phyloP scores from a whole-genome alignment of 30 jellyfish, hydroid and myxozoan species.

The Aurelia aurita region DNA sequence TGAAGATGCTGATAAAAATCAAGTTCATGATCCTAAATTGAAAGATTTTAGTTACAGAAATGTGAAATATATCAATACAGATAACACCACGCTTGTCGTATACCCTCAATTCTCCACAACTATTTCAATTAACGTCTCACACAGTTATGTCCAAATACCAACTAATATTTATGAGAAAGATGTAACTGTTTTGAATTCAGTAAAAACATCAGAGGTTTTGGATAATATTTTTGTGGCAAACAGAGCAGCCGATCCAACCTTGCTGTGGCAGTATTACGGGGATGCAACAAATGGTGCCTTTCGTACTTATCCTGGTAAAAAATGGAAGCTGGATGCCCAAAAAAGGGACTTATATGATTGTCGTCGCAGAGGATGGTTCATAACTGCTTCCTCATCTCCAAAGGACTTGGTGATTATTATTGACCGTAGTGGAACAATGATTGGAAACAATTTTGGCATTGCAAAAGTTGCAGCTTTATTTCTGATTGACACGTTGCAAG shows the following conservation, averaged over 20 bases:
- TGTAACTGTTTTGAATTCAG: conserved; percentile 65
- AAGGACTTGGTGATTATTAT: conserved; percentile 84
- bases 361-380: conserved; percentile 83
- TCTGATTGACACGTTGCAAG: conserved; percentile 88
- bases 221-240: conserved; percentile 70
- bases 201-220: conserved; percentile 65
- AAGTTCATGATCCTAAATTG: neutral
- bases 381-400: conserved; percentile 84
- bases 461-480: conserved; percentile 88
- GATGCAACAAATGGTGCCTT: conserved; percentile 81
- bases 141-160: conserved; percentile 92
- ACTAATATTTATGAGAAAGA: conserved; percentile 77
- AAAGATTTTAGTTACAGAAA: conserved; percentile 26
- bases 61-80: conserved; percentile 42
- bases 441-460: conserved; percentile 91
- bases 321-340: conserved; percentile 39
- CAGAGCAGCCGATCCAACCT: conserved; percentile 38
- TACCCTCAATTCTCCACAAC: conserved; percentile 61
- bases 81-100: conserved; percentile 27
- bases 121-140: conserved; percentile 46
- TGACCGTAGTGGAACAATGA: conserved; percentile 94
- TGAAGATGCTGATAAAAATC: conserved; percentile 15
- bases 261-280: conserved; percentile 88
- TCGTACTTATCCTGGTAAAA: conserved; percentile 86
- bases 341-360: conserved; percentile 73